phyloP scores from a whole-genome alignment of 2,888 invertebrate species.

The Blastobasis lacticolella region DNA sequence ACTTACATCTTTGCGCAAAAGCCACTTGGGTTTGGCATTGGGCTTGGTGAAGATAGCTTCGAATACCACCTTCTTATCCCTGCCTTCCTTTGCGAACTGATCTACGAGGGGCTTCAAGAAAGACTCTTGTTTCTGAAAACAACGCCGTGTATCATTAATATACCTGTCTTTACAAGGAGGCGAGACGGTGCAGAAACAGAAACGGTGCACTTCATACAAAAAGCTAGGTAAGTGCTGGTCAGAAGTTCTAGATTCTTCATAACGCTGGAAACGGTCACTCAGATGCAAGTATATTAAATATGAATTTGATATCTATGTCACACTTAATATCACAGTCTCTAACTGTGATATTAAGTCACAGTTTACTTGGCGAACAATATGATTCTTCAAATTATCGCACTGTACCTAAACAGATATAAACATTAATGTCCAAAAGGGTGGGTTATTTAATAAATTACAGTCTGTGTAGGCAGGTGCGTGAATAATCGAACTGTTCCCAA shows the following conservation, averaged over 20 bases:
- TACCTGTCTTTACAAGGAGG: slow-evolving; percentile 16
- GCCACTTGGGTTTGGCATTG: slow-evolving; percentile 95
- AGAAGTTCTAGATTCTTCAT: slow-evolving; percentile 34
- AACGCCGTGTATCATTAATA: slow-evolving; percentile 35
- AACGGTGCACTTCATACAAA: slow-evolving; percentile 64
- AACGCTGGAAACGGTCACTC: slow-evolving; percentile 41
- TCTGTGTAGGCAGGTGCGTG: neutral
- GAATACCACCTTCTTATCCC: slow-evolving; percentile 95
- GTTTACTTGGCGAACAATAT: too few species aligned
- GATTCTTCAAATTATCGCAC: too few species aligned
- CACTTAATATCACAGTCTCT: too few species aligned
- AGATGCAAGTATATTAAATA: slow-evolving; percentile 34
- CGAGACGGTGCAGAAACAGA: slow-evolving; percentile 48
- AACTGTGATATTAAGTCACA: too few species aligned
- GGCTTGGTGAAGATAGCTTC: slow-evolving; percentile 97
- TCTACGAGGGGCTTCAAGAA: slow-evolving; percentile 97
- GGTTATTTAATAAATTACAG: neutral
- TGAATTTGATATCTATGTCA: too few species aligned
- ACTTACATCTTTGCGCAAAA: slow-evolving; percentile 93
- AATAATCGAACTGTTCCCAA: slow-evolving; percentile 4
- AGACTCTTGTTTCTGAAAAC: slow-evolving; percentile 89
- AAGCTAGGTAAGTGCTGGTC: slow-evolving; percentile 58
- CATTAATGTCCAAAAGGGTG: too few species aligned
- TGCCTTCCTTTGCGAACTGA: slow-evolving; percentile 94
- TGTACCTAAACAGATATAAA: neutral